Evolutionary conservation across 2,888 invertebrate species (phyloP).

Genomic region (Agriotes lineatus): DNA sequence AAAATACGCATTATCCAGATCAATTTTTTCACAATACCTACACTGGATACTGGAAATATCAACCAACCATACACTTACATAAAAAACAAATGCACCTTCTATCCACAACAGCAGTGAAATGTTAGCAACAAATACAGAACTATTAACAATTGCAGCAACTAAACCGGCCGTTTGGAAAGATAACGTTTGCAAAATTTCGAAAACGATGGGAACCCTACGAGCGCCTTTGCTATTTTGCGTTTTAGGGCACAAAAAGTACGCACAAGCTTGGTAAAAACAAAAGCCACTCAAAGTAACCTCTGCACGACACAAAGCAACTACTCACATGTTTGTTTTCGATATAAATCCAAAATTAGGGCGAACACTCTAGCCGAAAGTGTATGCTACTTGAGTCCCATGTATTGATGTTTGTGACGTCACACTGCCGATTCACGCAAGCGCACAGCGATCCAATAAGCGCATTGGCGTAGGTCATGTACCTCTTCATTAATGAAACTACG

Average conservation of each 20-base stretch:
- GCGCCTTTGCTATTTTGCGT: not conserved
- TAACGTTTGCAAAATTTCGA: too few relatives aligned
- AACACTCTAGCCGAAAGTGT: conserved; percentile 53
- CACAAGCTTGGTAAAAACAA: not conserved
- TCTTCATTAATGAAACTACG: conserved; percentile 38
- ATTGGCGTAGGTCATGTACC: conserved; percentile 58
- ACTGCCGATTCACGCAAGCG: conserved; percentile 62
- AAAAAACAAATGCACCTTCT: not conserved
- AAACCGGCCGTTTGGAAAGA: too few relatives aligned
- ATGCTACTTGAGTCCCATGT: conserved; percentile 53
- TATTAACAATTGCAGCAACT: too few relatives aligned
- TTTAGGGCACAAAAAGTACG: not conserved
- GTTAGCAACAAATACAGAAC: too few relatives aligned
- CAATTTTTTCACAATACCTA: too few relatives aligned
- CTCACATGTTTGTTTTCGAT: conserved; percentile 57
- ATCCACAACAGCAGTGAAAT: not conserved
- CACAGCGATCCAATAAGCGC: conserved; percentile 46
- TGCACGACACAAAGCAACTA: conserved; percentile 33
- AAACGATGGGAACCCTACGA: too few relatives aligned
- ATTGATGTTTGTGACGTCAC: conserved; percentile 64
- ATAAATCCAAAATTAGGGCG: conserved; percentile 55
- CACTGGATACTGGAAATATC: too few relatives aligned
- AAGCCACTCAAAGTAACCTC: not conserved
- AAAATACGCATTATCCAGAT: too few relatives aligned
- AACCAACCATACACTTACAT: not conserved